A percentile compares a stretch with the other conserved stretches of the same genome.
phyloP scores from a whole-genome alignment of 2,797 vertebrate species.

The Halcyon smyrnensis region DNA sequence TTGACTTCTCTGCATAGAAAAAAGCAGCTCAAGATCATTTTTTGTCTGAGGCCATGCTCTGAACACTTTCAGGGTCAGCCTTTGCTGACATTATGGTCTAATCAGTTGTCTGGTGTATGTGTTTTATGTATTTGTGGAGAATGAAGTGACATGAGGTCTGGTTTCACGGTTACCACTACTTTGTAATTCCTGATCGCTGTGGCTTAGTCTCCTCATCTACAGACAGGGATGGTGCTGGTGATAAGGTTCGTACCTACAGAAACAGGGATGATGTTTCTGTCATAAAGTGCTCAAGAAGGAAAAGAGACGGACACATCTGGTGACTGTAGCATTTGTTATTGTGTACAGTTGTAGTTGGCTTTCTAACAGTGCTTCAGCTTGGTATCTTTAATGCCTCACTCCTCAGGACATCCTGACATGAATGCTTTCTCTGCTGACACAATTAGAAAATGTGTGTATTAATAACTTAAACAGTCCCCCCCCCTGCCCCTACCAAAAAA shows the following conservation, averaged over 20 bases:
- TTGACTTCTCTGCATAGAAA: neutral
- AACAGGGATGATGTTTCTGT: neutral
- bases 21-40: neutral
- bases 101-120: neutral
- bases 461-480: no score
- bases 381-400: neutral
- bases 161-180: neutral
- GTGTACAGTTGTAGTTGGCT: neutral
- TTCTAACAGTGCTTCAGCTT: neutral
- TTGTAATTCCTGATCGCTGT: neutral
- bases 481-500: no score
- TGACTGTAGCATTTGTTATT: neutral
- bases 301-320: neutral
- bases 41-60: neutral
- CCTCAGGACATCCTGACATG: neutral
- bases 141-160: fast-evolving
- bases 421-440: neutral
- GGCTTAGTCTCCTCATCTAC: neutral
- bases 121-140: neutral
- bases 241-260: neutral
- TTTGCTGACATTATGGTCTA: neutral
- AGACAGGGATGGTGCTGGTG: neutral
- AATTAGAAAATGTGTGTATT: neutral
- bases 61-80: neutral
- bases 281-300: neutral